phyloP scores from a whole-genome alignment of 1,140 invertebrate species.

The Odontomachus brunneus region DNA sequence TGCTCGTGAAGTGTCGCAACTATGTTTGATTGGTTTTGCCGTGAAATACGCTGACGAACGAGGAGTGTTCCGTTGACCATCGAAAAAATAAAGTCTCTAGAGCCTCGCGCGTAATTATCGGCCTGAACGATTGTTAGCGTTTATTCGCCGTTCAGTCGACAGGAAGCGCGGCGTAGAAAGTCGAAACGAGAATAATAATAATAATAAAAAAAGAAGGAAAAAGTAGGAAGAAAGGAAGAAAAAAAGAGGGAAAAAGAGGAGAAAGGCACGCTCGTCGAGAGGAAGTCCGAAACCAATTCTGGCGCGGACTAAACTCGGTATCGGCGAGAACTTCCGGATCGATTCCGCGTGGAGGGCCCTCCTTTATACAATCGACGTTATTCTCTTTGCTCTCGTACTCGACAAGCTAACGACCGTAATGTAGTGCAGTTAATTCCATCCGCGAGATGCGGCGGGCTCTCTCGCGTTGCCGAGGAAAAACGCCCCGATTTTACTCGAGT shows the following conservation, averaged over 20 bases:
- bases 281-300: slow-evolving; percentile 77
- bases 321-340: slow-evolving; percentile 73
- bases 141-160: slow-evolving; percentile 78
- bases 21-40: slow-evolving; percentile 1
- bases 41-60: not conserved
- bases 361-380: slow-evolving; percentile 55
- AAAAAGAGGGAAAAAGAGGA: slow-evolving; percentile 67
- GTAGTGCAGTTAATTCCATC: slow-evolving; percentile 55
- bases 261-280: slow-evolving; percentile 66
- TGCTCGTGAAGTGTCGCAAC: too few relatives aligned
- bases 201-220: slow-evolving; percentile 74
- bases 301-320: slow-evolving; percentile 67
- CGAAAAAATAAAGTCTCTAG: slow-evolving; percentile 24
- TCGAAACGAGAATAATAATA: slow-evolving; percentile 76
- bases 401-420: slow-evolving; percentile 58
- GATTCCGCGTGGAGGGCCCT: slow-evolving; percentile 64
- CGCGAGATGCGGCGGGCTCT: not conserved
- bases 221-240: not conserved
- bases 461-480: not conserved
- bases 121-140: slow-evolving; percentile 36
- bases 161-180: slow-evolving; percentile 54
- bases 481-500: not conserved
- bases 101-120: slow-evolving; percentile 61
- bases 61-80: slow-evolving; percentile 28
- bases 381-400: slow-evolving; percentile 46